Evolutionary conservation across 2,888 invertebrate genomes (phyloP).

Genomic region (Papilio gigon): DNA sequence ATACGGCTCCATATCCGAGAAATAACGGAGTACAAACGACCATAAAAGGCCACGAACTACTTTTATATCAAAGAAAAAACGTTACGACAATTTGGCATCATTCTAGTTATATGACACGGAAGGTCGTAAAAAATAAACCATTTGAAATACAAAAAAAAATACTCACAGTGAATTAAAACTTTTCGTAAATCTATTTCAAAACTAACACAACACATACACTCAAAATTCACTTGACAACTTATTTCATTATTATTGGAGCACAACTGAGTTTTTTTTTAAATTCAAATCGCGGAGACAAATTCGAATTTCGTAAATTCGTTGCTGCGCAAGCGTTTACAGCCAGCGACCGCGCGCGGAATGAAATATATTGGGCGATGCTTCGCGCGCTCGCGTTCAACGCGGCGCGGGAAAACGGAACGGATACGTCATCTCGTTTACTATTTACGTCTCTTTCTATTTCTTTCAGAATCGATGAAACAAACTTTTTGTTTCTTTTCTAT

Average conservation of each 20-base stretch:
- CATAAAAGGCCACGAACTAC: constrained; percentile 49
- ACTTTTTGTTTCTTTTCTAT: constrained; percentile 9
- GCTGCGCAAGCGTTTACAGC: constrained; percentile 55
- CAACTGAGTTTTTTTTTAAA: constrained; percentile 46
- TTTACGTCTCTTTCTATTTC: constrained; percentile 46
- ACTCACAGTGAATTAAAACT: constrained; percentile 29
- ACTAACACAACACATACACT: constrained; percentile 50
- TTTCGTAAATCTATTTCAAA: constrained; percentile 32
- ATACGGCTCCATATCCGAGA: constrained; percentile 51
- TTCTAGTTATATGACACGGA: constrained; percentile 40
- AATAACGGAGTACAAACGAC: constrained; percentile 53
- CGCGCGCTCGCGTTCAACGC: constrained; percentile 60
- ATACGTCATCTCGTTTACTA: constrained; percentile 57
- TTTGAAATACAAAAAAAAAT: constrained; percentile 30
- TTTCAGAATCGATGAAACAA: constrained; percentile 11
- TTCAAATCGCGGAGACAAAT: constrained; percentile 43
- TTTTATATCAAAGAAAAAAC: constrained; percentile 48
- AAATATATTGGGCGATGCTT: constrained; percentile 49
- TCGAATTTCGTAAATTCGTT: constrained; percentile 57
- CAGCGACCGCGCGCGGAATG: constrained; percentile 74
- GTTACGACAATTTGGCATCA: constrained; percentile 41
- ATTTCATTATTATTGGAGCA: constrained; percentile 54
- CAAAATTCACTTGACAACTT: constrained; percentile 50
- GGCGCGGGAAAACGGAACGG: constrained; percentile 68
- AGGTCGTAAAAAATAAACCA: constrained; percentile 39